These are phyloP conservation scores for Sula dactylatra DNA, from an alignment of 2,113 vertebrate species.

Conservation along the genomic window DNA sequence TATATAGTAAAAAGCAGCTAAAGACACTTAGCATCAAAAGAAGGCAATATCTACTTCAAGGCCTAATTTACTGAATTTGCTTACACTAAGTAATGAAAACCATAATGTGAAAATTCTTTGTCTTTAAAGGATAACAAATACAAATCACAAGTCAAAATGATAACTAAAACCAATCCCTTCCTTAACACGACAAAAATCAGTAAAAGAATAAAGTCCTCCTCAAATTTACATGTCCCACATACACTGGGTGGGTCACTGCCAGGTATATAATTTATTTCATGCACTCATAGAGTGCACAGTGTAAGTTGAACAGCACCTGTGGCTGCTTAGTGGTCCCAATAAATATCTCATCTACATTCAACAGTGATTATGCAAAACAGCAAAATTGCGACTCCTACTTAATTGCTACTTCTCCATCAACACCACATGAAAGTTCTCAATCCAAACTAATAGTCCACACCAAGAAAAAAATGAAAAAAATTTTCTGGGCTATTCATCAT, in stretches of 20 bases:
- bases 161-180: neutral
- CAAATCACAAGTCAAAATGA: neutral
- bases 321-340: neutral
- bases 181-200: neutral
- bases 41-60: neutral
- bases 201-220: neutral
- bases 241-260: neutral
- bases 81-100: slow-evolving; percentile 30
- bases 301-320: neutral
- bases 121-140: slow-evolving; percentile 24
- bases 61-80: neutral
- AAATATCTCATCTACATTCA: neutral
- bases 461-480: neutral
- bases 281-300: neutral
- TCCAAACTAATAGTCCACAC: neutral
- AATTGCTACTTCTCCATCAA: neutral
- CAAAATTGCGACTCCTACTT: neutral
- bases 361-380: neutral
- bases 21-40: neutral
- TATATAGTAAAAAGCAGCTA: neutral
- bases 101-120: neutral
- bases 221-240: neutral
- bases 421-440: neutral
- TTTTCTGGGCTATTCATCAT: neutral
- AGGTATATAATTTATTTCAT: neutral